These are phyloP conservation scores for Phycodurus eques DNA, from an alignment of 2,113 vertebrate species.

Conservation along the genomic window DNA sequence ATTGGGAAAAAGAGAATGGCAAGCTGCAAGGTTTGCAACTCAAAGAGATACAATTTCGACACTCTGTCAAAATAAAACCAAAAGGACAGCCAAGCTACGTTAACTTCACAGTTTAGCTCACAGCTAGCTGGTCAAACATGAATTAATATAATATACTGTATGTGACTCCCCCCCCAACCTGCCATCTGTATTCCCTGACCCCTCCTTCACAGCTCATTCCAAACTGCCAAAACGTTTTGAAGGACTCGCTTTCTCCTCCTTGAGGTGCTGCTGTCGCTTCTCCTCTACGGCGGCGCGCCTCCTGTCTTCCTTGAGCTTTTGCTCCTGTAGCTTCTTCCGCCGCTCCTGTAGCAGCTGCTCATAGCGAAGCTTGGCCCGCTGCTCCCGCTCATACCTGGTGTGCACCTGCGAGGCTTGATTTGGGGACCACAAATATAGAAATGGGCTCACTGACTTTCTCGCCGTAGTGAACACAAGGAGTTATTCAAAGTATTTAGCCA, in stretches of 20 bases:
- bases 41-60: no score
- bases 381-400: constrained; percentile 82
- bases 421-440: neutral
- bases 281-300: constrained; percentile 86
- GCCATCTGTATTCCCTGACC: no score
- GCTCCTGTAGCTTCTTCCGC: constrained; percentile 84
- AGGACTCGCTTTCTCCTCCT: constrained; percentile 83
- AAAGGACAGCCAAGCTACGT: no score
- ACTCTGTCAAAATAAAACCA: no score
- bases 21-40: no score
- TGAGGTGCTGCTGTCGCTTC: constrained; percentile 83
- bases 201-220: no score
- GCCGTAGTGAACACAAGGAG: no score
- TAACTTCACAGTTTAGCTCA: no score
- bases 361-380: constrained; percentile 81
- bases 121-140: no score
- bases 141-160: no score
- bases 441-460: neutral
- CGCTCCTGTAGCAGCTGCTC: constrained; percentile 89
- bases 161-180: no score
- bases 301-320: constrained; percentile 83
- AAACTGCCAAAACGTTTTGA: neutral
- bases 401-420: constrained; percentile 81
- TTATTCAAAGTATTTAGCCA: neutral
- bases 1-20: no score